These are phyloP conservation scores for Synergus laeviventris DNA, from an alignment of 2,888 invertebrate genomes.

Conservation along the genomic window DNA sequence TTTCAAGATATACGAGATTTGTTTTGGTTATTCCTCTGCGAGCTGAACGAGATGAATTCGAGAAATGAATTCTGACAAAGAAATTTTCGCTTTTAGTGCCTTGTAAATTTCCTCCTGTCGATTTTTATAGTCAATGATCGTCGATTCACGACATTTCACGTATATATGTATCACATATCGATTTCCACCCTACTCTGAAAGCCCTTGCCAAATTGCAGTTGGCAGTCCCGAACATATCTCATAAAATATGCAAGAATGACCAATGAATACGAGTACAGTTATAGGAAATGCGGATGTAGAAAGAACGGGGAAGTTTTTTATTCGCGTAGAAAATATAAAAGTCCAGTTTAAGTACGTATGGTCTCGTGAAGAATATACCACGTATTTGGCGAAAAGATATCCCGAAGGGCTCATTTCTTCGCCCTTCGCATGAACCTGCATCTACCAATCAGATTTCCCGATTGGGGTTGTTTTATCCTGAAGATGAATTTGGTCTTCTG, in stretches of 20 bases:
- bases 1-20: conserved; percentile 1
- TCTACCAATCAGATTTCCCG: conserved; percentile 3
- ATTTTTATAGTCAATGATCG: conserved; percentile 23
- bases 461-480: neutral
- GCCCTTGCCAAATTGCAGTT: conserved; percentile 36
- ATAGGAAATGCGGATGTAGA: conserved; percentile 7
- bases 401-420: conserved; percentile 13
- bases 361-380: neutral
- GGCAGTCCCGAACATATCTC: conserved; percentile 25
- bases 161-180: conserved; percentile 19
- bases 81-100: neutral
- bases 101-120: conserved; percentile 6
- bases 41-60: neutral
- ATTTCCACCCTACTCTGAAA: conserved; percentile 16
- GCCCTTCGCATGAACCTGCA: neutral
- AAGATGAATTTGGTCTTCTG: conserved; percentile 3
- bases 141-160: conserved; percentile 2
- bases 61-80: neutral
- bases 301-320: neutral
- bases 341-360: neutral
- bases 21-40: neutral
- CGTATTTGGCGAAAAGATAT: conserved; percentile 6
- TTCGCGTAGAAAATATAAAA: neutral
- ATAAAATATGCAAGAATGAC: conserved; percentile 37
- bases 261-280: conserved; percentile 19